These are phyloP conservation scores for Hypomecis atomaria DNA, from an alignment of 2,888 invertebrate species.

Conservation along the genomic window DNA sequence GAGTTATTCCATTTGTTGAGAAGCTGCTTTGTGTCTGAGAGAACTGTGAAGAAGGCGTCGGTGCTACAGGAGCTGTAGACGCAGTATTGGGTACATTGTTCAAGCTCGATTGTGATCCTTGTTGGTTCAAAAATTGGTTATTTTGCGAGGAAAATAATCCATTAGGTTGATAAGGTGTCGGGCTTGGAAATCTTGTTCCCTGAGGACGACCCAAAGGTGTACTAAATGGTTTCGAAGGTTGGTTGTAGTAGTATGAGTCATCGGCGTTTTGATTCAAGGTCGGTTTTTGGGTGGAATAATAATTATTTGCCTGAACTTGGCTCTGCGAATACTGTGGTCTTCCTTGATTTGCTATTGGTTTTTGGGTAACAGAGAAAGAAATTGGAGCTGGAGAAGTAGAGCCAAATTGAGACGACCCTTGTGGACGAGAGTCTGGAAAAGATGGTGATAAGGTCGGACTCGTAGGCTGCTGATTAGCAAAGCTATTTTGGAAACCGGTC, in stretches of 20 bases:
- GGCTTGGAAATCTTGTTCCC: slow-evolving; percentile 50
- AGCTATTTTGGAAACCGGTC: slow-evolving; percentile 22
- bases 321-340: slow-evolving; percentile 21
- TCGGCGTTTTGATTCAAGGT: slow-evolving; percentile 50
- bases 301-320: slow-evolving; percentile 36
- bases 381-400: slow-evolving; percentile 12
- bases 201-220: slow-evolving; percentile 43
- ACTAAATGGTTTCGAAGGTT: slow-evolving; percentile 61
- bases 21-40: slow-evolving; percentile 29
- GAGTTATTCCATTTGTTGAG: slow-evolving; percentile 57
- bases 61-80: slow-evolving; percentile 37
- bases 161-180: slow-evolving; percentile 56
- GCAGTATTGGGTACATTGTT: slow-evolving; percentile 44
- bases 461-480: slow-evolving; percentile 23
- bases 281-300: slow-evolving; percentile 43
- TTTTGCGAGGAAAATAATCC: slow-evolving; percentile 39
- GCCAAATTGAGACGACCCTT: slow-evolving; percentile 20
- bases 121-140: slow-evolving; percentile 27
- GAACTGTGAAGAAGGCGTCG: slow-evolving; percentile 39
- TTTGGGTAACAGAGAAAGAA: slow-evolving; percentile 12
- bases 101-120: slow-evolving; percentile 39
- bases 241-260: slow-evolving; percentile 66
- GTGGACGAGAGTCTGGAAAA: slow-evolving; percentile 25
- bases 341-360: background rate
- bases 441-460: slow-evolving; percentile 24